Conservation (phyloP, 1,140 invertebrate genomes). For the Conus betulinus region DNA sequence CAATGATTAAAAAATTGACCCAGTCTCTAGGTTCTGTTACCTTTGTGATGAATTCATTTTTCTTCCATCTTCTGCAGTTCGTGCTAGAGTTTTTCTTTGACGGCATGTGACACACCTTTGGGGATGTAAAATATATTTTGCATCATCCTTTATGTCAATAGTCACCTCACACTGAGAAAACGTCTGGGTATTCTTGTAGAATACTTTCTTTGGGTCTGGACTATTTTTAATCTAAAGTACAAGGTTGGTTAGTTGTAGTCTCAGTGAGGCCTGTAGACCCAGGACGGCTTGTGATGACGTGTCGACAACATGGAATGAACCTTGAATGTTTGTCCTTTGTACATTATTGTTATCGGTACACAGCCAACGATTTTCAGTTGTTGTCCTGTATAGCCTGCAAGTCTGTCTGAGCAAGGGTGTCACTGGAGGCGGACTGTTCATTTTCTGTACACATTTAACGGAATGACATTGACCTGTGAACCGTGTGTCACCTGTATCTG, state of each 20-base stretch:
- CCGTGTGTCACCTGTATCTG: slow-evolving; percentile 32
- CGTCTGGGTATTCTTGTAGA: slow-evolving; percentile 40
- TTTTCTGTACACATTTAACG: slow-evolving; percentile 12
- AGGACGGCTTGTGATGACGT: background rate
- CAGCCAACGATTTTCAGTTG: background rate
- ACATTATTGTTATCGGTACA: background rate
- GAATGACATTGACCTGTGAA: slow-evolving; percentile 38
- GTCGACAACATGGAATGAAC: background rate
- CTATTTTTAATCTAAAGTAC: too few relatives aligned
- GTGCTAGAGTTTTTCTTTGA: slow-evolving; percentile 47
- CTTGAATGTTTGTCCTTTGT: slow-evolving; percentile 14
- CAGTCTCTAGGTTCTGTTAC: slow-evolving; percentile 51
- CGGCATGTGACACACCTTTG: slow-evolving; percentile 31
- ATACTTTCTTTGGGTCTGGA: slow-evolving; percentile 23
- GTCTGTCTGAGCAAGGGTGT: background rate
- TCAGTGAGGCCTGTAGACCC: too few relatives aligned
- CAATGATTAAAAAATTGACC: slow-evolving; percentile 50
- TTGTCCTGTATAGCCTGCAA: background rate
- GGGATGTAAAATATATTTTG: slow-evolving; percentile 37
- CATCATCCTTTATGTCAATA: slow-evolving; percentile 35
- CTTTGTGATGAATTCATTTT: slow-evolving; percentile 44
- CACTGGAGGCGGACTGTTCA: slow-evolving; percentile 48
- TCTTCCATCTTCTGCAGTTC: slow-evolving; percentile 47
- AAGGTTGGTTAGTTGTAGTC: too few relatives aligned
- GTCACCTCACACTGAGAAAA: slow-evolving; percentile 37